Evolutionary conservation across 1,140 invertebrate species (phyloP).

Genomic region (Drosophila pseudoobscura): DNA sequence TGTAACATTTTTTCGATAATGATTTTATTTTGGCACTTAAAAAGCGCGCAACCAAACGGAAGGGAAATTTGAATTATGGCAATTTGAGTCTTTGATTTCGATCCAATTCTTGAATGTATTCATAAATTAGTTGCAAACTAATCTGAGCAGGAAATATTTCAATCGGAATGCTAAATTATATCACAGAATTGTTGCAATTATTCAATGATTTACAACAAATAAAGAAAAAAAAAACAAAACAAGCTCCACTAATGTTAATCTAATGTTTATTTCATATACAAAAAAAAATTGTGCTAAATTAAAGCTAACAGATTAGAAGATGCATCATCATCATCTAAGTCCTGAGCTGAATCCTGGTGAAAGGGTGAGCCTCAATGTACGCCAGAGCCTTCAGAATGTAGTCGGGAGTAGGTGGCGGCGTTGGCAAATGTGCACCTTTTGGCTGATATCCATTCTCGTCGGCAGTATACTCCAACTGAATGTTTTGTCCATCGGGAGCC

Average conservation of each 20-base stretch:
- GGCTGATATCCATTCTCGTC: constrained; percentile 91
- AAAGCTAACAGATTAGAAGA: constrained; percentile 11
- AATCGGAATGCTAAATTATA: constrained; percentile 62
- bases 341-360: constrained; percentile 60
- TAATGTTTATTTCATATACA: constrained; percentile 21
- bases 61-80: constrained; percentile 26
- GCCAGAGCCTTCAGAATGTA: constrained; percentile 86
- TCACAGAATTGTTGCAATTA: constrained; percentile 64
- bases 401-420: constrained; percentile 90
- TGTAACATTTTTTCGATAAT: constrained; percentile 65
- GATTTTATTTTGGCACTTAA: constrained; percentile 53
- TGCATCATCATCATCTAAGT: constrained; percentile 33
- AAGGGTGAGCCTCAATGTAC: constrained; percentile 85
- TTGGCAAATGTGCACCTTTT: constrained; percentile 89
- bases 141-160: constrained; percentile 45
- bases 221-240: constrained; percentile 31
- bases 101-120: constrained; percentile 42
- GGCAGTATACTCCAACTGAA: constrained; percentile 87
- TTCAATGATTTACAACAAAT: constrained; percentile 47
- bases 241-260: constrained; percentile 1
- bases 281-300: constrained; percentile 34
- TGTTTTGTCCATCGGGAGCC: constrained; percentile 83
- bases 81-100: constrained; percentile 55
- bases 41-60: constrained; percentile 56
- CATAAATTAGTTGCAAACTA: constrained; percentile 61